Evolutionary conservation across 37 sponge, comb jelly and placozoan species (phyloP), one percentile per base, ranked within the genome.

Genomic region (Halichondria panicea): DNA sequence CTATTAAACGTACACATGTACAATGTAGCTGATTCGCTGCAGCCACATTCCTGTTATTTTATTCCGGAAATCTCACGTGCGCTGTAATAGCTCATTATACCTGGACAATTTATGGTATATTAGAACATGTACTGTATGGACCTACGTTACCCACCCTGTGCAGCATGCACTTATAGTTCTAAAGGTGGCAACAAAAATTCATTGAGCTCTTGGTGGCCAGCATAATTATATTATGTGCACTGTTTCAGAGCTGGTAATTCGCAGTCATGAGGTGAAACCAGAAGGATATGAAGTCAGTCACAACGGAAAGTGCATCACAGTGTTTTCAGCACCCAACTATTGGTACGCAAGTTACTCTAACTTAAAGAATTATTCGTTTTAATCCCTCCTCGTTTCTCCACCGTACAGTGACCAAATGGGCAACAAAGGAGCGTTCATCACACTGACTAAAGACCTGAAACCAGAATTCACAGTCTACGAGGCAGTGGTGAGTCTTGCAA

Each of bases 301-400:
- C 66, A 71, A 62, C 32, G 96, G 96, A 15, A 87, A 88, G 70
- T 98, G 99, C 66, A 88, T 98, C 56, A 98, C 99, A 15, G 93
- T 98, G n/a, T 98, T 98, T 77, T 98, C 99, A 19, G 99, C 99
- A 35, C 99, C 99, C 43, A 98, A 98, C 72, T 98, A 98, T 72
- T 98, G 99, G 94, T 92, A 35, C 37, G 59, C 50, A 28, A 50
- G 56, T 39, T 3, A 37, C 31, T 44, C 44, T 74, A n/a, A 64
- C 34, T 63, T n/a, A 9, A 4, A 35, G 15, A 64, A 25, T 28
- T 21, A 72, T 50, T 73, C 58, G 31, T 32, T 24, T 45, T 52
- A 52, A 45, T 44, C 9, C 7, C 9, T 12, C 33, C 32, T 53
- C 2, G 19, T 15, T 65, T 30, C 5, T 55, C 48, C n/a, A n/a